Evolutionary conservation across 2,113 vertebrate species (phyloP), one percentile per base, ranked within the genome.

Genomic region (Blennius ocellaris): DNA sequence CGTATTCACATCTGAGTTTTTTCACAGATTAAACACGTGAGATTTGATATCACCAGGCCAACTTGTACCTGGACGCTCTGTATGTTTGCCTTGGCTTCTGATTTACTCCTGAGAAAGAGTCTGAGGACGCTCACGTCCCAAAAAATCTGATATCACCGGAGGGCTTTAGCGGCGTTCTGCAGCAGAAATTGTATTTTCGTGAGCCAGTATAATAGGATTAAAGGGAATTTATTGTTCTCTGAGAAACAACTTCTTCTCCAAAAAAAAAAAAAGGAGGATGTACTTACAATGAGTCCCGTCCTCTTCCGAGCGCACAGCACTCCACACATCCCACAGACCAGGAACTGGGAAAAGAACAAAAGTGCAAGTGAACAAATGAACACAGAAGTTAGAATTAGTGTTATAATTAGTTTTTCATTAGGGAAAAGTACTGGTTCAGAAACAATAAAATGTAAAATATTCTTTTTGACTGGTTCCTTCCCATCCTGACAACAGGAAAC

Each of bases 201-300:
- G 11, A 11, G 8, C 7, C 38, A 63, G 38, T 10, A 45, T 10
- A 3, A 15, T 12, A 41, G 38, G 36, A 7, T 5, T 43, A 2
- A 52, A 44, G 70, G 5, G 49, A 6, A 6, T 36, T 5, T 11
- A 1, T 21, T 12, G 48, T 6, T 43, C 39, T 45, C 1, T 39
- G 16, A 16, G 14, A 12, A 65, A 48, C 1, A 51, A 52, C 5
- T n/a, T n/a, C 15, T 9, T 21, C 16, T 17, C 8, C 11, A 8
- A 58, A 11, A 40, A n/a, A 55, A 8, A 58, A 11, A 40, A n/a
- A 55, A 6, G 37, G 53, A 53, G 6, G 59, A 44, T 12, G 6
- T 85, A 98, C 97, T 99, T 94, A 99, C 97, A 17, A 97, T 93
- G 77, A 98, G 96, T 89, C 97, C 97, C 14, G 97, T 97, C 84